A percentile compares a stretch with the other conserved stretches of the same genome.
Evolutionary conservation across 2,797 vertebrate genomes (phyloP).

Genomic region (Semaprochilodus insignis): DNA sequence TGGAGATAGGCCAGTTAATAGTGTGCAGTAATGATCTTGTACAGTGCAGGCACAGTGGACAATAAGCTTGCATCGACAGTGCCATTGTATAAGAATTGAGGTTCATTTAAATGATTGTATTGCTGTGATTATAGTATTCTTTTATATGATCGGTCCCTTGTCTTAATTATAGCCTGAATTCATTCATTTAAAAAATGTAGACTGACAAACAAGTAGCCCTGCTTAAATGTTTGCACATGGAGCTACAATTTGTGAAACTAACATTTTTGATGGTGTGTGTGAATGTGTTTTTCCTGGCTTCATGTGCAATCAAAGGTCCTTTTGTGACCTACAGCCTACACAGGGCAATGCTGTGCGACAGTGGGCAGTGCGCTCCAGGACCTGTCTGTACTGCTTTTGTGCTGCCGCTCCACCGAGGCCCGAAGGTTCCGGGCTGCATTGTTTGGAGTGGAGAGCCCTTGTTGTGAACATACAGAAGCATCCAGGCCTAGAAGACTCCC

Average conservation of each 20-base stretch:
- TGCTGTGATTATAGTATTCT: not conserved
- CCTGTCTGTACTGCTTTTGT: slow-evolving; percentile 49
- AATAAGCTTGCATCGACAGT: not conserved
- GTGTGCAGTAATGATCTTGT: not conserved
- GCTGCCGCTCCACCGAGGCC: slow-evolving; percentile 26
- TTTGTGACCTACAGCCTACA: slow-evolving; percentile 42
- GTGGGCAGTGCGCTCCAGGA: slow-evolving; percentile 26
- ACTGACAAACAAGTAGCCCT: not conserved
- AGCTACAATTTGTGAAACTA: not conserved
- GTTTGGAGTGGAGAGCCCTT: slow-evolving; percentile 41
- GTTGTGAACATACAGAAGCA: slow-evolving; percentile 50
- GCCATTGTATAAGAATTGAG: not conserved
- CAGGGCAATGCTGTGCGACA: slow-evolving; percentile 23
- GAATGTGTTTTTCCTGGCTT: slow-evolving; percentile 19
- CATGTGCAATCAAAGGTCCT: slow-evolving; percentile 23
- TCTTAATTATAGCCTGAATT: not conserved
- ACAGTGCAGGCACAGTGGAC: not conserved
- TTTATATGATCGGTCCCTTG: not conserved
- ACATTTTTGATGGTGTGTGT: not conserved
- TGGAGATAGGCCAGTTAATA: slow-evolving; percentile 6
- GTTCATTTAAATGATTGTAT: not conserved
- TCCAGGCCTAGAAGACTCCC: slow-evolving; percentile 36
- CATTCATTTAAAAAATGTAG: not conserved
- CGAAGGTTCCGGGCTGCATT: slow-evolving; percentile 24
- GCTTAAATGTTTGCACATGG: not conserved